Conservation (phyloP, 2,797 vertebrate genomes). For the Selene dorsalis region DNA sequence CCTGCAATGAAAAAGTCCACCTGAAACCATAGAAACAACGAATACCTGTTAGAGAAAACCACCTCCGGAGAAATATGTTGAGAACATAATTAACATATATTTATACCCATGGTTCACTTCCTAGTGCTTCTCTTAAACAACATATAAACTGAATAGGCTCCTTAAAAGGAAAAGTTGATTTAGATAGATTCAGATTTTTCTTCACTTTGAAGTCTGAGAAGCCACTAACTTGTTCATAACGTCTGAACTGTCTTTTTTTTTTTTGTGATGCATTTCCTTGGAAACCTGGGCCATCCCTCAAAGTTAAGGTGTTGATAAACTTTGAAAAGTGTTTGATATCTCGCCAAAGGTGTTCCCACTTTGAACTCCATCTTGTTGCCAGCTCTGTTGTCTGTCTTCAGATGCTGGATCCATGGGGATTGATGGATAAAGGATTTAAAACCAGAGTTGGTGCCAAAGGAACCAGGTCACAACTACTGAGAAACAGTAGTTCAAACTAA, state of each 20-base stretch:
- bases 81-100: neutral
- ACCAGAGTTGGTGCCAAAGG: slow-evolving; percentile 34
- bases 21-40: neutral
- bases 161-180: slow-evolving; percentile 27
- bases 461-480: slow-evolving; percentile 62
- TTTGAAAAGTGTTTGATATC: slow-evolving; percentile 28
- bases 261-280: neutral
- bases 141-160: slow-evolving; percentile 3
- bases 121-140: neutral
- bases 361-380: slow-evolving; percentile 43
- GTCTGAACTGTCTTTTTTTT: neutral
- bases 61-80: neutral
- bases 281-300: neutral
- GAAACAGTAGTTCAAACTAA: slow-evolving; percentile 37
- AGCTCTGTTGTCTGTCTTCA: slow-evolving; percentile 6
- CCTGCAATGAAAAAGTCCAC: neutral
- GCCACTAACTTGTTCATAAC: slow-evolving; percentile 8
- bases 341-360: slow-evolving; percentile 34
- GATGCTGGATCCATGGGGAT: slow-evolving; percentile 30
- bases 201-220: slow-evolving; percentile 39
- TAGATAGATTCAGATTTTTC: slow-evolving; percentile 40
- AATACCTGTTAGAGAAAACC: neutral
- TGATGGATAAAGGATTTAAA: slow-evolving; percentile 37
- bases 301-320: slow-evolving; percentile 6
- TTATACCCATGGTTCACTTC: neutral